Conservation (phyloP, 1,140 invertebrate species). For the Pachyrhynchus sulphureomaculatus region DNA sequence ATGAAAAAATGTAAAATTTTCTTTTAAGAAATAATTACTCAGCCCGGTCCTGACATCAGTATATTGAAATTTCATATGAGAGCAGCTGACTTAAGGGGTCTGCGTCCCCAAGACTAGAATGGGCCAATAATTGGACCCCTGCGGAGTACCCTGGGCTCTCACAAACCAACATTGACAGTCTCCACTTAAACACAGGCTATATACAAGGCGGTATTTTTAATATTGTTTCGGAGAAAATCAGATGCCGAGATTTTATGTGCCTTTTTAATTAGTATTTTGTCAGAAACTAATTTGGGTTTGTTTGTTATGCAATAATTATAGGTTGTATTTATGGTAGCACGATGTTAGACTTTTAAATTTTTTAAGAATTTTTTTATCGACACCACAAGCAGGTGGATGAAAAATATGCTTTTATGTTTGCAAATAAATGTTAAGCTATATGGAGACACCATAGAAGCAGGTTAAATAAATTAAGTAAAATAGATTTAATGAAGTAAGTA, state of each 20-base stretch:
- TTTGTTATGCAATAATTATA: constrained; percentile 1
- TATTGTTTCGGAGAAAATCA: constrained; percentile 7
- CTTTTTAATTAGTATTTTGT: constrained; percentile 10
- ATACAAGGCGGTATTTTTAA: background rate
- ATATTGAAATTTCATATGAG: background rate
- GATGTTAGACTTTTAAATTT: background rate
- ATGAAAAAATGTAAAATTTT: no score
- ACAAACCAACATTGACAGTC: constrained; percentile 3
- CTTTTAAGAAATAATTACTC: no score
- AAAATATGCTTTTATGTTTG: no score
- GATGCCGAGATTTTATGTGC: constrained; percentile 15
- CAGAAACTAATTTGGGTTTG: background rate
- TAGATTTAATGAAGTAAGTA: no score
- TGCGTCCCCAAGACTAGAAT: constrained; percentile 4
- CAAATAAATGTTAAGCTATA: no score
- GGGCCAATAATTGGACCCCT: constrained; percentile 15
- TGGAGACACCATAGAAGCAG: no score
- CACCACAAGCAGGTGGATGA: background rate
- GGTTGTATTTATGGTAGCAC: background rate
- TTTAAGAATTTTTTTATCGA: no score
- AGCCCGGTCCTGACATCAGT: background rate
- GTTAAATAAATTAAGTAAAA: no score
- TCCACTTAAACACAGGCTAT: constrained; percentile 1
- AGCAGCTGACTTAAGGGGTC: constrained; percentile 14
- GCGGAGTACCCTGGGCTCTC: constrained; percentile 2